These are phyloP conservation scores for Antigone vipio DNA, from an alignment of 2,113 vertebrate genomes.

Conservation along the genomic window DNA sequence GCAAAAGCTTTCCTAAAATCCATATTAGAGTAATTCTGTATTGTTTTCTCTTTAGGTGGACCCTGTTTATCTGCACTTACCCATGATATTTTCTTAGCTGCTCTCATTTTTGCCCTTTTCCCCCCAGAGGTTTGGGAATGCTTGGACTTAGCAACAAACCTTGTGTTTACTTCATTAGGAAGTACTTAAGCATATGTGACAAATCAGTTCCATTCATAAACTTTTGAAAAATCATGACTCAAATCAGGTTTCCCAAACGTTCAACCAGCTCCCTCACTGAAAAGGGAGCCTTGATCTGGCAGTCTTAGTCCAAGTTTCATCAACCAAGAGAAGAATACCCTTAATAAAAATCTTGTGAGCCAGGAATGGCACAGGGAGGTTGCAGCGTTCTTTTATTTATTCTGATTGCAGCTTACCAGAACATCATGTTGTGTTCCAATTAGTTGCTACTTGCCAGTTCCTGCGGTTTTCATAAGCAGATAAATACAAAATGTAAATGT, in stretches of 20 bases:
- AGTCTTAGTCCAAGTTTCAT: background rate
- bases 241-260: background rate
- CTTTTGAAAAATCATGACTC: background rate
- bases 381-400: background rate
- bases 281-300: background rate
- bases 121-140: background rate
- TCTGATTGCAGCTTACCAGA: background rate
- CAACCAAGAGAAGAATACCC: background rate
- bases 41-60: background rate
- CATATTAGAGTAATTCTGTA: background rate
- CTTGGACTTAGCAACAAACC: background rate
- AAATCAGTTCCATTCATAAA: background rate
- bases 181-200: background rate
- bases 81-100: background rate
- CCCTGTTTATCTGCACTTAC: background rate
- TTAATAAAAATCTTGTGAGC: background rate
- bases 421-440: background rate
- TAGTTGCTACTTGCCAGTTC: background rate
- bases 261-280: background rate
- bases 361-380: background rate
- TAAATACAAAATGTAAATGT: background rate
- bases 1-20: background rate
- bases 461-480: background rate
- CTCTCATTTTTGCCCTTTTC: background rate
- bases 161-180: background rate